A percentile compares a stretch with the other conserved stretches of the same genome.
These are phyloP conservation scores for Thaumetopoea pityocampa DNA, from an alignment of 1,140 invertebrate genomes.

Conservation along the genomic window DNA sequence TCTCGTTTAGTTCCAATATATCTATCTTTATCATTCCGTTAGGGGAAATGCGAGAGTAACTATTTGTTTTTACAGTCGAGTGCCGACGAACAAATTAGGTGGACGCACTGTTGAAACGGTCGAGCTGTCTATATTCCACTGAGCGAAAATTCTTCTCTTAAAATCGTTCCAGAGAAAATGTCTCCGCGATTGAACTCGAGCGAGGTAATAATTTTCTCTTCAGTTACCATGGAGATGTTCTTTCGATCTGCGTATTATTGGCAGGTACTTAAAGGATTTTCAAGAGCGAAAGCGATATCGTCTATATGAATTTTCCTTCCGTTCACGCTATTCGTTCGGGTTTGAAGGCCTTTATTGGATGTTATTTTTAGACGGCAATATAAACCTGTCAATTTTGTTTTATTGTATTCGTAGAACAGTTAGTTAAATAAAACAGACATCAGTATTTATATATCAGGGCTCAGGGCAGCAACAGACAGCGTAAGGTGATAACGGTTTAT, in stretches of 20 bases:
- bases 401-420: too few relatives aligned
- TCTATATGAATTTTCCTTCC: slow-evolving; percentile 13
- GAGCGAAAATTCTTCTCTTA: slow-evolving; percentile 62
- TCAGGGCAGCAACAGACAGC: too few relatives aligned
- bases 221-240: slow-evolving; percentile 39
- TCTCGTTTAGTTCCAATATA: slow-evolving; percentile 38
- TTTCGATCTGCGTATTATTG: slow-evolving; percentile 42
- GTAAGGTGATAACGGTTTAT: too few relatives aligned
- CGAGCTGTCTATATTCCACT: slow-evolving; percentile 70
- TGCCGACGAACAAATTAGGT: slow-evolving; percentile 72
- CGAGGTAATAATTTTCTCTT: slow-evolving; percentile 62
- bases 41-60: slow-evolving; percentile 50
- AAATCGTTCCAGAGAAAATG: slow-evolving; percentile 48
- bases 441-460: too few relatives aligned
- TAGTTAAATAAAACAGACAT: too few relatives aligned
- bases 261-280: slow-evolving; percentile 36
- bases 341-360: too few relatives aligned
- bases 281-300: slow-evolving; percentile 24
- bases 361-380: too few relatives aligned
- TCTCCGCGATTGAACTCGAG: slow-evolving; percentile 50
- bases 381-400: too few relatives aligned
- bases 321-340: slow-evolving; percentile 1
- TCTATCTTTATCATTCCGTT: slow-evolving; percentile 49
- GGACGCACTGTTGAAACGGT: slow-evolving; percentile 71
- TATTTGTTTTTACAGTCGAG: slow-evolving; percentile 73